A percentile compares a stretch with the other conserved stretches of the same genome.
Evolutionary conservation across 2,797 vertebrate species (phyloP).

Genomic region (Capromys pilorides): DNA sequence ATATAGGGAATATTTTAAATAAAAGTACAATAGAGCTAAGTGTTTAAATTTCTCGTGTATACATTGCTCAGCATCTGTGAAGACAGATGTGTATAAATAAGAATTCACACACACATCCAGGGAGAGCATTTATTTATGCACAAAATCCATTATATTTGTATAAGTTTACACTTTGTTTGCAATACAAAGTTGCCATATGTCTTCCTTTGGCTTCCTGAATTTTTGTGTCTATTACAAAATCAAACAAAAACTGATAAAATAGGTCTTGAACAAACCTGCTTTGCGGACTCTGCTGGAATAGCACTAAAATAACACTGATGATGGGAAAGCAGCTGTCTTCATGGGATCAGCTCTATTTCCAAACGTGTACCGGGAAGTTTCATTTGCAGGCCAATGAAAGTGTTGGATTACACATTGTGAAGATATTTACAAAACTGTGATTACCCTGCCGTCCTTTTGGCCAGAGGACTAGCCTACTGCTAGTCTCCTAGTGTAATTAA

Average conservation of each 20-base stretch:
- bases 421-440: conserved; percentile 20
- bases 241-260: neutral
- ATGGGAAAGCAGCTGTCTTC: neutral
- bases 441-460: conserved; percentile 31
- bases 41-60: conserved; percentile 37
- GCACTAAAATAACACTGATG: neutral
- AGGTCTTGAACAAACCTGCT: neutral
- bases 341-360: conserved; percentile 21
- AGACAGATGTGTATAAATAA: conserved; percentile 8
- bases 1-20: neutral
- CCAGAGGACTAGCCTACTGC: neutral
- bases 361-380: neutral
- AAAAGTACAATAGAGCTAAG: neutral
- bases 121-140: neutral
- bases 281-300: conserved; percentile 15
- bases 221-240: conserved; percentile 21
- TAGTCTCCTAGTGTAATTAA: conserved; percentile 38
- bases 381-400: neutral
- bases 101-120: neutral
- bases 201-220: conserved; percentile 39
- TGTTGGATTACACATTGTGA: neutral
- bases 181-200: conserved; percentile 20
- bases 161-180: conserved; percentile 55
- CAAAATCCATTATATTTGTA: conserved; percentile 23
- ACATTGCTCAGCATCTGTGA: neutral